Evolutionary conservation across 2,113 vertebrate species (phyloP), one percentile per base, ranked within the genome.

Genomic region (Arvicanthis niloticus): DNA sequence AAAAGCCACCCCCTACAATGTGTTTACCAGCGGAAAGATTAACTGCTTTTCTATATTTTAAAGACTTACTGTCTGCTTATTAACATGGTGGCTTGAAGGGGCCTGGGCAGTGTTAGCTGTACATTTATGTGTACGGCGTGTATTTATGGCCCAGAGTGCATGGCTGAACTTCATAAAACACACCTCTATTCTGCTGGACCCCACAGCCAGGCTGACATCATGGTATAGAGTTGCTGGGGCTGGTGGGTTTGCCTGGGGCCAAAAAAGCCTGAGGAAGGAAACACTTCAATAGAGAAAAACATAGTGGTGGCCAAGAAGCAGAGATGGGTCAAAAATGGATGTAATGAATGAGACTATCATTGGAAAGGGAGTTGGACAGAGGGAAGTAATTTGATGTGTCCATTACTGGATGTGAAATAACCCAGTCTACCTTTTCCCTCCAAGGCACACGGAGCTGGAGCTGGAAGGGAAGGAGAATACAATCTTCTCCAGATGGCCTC

Each of bases 81-180:
- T 98, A 99, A 98, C 98, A 98, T 98, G 89, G 98, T 98, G 98
- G 98, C 98, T 97, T 11, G 62, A 97, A 98, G 97, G 91, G 97
- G 97, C 98, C 98, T 99, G 98, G 98, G 98, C 96, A 98, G 98
- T 98, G 98, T 98, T 98, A 98, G 97, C 95, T 98, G 98, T 98
- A 98, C 98, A 98, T 98, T 98, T 98, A 98, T 98, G 98, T 94
- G 94, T 91, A 97, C 98, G 97, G 96, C 42, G 91, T 98, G 97
- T 98, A 98, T 98, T 98, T 98, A 98, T 97, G 98, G 98, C 95
- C 97, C 95, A 95, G 98, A 93, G 98, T 98, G 98, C 96, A 98
- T 98, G 97, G 95, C 96, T 98, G 98, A 98, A 98, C 98, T 99
- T 98, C 97, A 98, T 98, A 98, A 98, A 98, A 96, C 96, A 98